These are phyloP conservation scores for Thaleichthys pacificus DNA, from an alignment of 2,797 vertebrate genomes.

Conservation along the genomic window DNA sequence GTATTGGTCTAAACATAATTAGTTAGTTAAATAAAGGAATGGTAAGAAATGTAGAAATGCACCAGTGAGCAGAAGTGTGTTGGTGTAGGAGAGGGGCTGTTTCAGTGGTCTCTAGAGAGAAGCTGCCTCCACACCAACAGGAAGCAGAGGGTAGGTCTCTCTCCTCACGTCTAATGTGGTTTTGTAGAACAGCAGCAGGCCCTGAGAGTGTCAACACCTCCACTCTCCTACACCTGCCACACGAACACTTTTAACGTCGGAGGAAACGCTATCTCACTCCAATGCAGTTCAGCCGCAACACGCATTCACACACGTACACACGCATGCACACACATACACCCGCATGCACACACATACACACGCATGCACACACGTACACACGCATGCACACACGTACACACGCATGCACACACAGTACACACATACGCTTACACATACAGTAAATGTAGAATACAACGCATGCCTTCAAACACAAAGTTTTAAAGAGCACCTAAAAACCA, in stretches of 20 bases:
- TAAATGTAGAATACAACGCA: constrained; percentile 44
- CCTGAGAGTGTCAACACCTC: constrained; percentile 9
- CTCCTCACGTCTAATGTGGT: constrained; percentile 3
- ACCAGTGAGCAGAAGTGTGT: neutral
- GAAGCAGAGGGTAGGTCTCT: neutral
- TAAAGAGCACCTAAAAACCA: constrained; percentile 70
- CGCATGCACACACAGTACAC: constrained; percentile 12
- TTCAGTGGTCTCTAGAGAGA: neutral
- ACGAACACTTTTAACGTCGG: neutral
- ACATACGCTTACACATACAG: constrained; percentile 26
- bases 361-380: constrained; percentile 12
- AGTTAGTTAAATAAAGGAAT: no score
- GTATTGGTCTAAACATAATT: no score
- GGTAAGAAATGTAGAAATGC: neutral
- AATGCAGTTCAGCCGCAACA: neutral
- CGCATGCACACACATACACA: constrained; percentile 47
- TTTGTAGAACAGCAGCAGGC: neutral
- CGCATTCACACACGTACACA: constrained; percentile 44
- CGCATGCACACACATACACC: constrained; percentile 38
- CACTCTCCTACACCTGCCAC: constrained; percentile 22
- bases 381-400: constrained; percentile 43
- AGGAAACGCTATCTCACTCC: neutral
- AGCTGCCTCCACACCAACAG: neutral
- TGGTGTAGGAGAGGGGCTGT: neutral
- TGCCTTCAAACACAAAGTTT: constrained; percentile 53